Percentiles rank a stretch among this genome's conserved stretches.
These are phyloP conservation scores for Pachypsylla venusta DNA, from an alignment of 1,140 invertebrate genomes.

Conservation along the genomic window DNA sequence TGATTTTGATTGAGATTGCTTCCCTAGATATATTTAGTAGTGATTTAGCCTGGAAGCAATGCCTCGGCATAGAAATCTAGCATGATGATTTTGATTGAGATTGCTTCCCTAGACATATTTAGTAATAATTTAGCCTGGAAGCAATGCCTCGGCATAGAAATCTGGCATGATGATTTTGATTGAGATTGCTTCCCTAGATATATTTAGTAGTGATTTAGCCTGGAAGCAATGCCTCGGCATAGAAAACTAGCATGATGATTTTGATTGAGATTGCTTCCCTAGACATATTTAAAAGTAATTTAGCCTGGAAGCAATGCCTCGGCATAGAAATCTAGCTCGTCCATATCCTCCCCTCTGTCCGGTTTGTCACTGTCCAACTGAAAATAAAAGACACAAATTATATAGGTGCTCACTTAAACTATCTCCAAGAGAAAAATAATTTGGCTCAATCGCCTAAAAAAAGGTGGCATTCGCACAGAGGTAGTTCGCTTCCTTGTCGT, in stretches of 20 bases:
- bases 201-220: too few relatives aligned
- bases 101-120: too few relatives aligned
- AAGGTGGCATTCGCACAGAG: background rate
- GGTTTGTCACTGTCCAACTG: constrained; percentile 68
- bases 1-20: too few relatives aligned
- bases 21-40: too few relatives aligned
- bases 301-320: constrained; percentile 55
- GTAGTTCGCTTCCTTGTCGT: background rate
- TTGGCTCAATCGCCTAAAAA: constrained; percentile 3
- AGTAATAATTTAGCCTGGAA: too few relatives aligned
- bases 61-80: too few relatives aligned
- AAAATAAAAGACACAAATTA: constrained; percentile 26
- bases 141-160: too few relatives aligned
- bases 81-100: too few relatives aligned
- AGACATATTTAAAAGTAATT: too few relatives aligned
- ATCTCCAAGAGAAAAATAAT: constrained; percentile 14
- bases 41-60: too few relatives aligned
- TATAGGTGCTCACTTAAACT: constrained; percentile 3
- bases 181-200: too few relatives aligned
- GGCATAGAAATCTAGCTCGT: constrained; percentile 85
- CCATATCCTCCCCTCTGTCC: constrained; percentile 57
- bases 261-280: background rate
- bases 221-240: constrained; percentile 65
- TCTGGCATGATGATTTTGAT: too few relatives aligned
- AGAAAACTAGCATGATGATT: constrained; percentile 48